Percentiles rank a stretch among this genome's conserved stretches.
Conservation (phyloP, 1,140 invertebrate genomes). For the Cotesia chilonis region DNA sequence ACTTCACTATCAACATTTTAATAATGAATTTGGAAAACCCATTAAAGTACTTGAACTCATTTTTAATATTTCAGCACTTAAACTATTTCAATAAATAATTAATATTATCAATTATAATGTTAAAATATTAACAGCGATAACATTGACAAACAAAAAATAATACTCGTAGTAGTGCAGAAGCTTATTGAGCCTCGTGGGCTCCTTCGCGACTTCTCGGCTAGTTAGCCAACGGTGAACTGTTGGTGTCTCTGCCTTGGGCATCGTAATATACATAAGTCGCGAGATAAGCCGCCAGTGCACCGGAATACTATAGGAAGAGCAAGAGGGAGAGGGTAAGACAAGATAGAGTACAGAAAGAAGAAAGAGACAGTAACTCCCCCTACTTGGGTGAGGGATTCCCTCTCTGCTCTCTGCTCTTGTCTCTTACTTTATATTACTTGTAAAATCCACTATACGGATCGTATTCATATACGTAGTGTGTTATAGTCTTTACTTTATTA, state of each 20-base stretch:
- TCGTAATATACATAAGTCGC: conserved; percentile 59
- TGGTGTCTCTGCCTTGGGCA: conserved; percentile 51
- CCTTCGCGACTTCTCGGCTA: conserved; percentile 43
- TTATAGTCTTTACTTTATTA: too few species aligned
- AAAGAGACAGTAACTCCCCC: background rate
- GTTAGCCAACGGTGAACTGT: conserved; percentile 57
- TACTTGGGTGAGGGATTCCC: conserved; percentile 17
- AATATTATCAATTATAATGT: too few species aligned
- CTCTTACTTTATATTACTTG: background rate
- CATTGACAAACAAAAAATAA: background rate
- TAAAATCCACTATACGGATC: background rate
- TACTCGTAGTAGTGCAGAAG: background rate
- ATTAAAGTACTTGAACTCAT: too few species aligned
- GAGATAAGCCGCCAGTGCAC: conserved; percentile 51
- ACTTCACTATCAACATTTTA: too few species aligned
- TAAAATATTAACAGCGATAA: too few species aligned
- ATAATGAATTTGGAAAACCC: too few species aligned
- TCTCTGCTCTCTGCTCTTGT: background rate
- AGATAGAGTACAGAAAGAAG: background rate
- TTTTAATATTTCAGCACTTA: too few species aligned
- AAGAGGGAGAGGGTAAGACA: background rate
- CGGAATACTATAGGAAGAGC: background rate
- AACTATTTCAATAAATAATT: too few species aligned
- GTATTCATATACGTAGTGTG: too few species aligned
- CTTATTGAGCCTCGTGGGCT: conserved; percentile 11